phyloP scores from a whole-genome alignment of 2,113 vertebrate species.

The Tragelaphus scriptus region DNA sequence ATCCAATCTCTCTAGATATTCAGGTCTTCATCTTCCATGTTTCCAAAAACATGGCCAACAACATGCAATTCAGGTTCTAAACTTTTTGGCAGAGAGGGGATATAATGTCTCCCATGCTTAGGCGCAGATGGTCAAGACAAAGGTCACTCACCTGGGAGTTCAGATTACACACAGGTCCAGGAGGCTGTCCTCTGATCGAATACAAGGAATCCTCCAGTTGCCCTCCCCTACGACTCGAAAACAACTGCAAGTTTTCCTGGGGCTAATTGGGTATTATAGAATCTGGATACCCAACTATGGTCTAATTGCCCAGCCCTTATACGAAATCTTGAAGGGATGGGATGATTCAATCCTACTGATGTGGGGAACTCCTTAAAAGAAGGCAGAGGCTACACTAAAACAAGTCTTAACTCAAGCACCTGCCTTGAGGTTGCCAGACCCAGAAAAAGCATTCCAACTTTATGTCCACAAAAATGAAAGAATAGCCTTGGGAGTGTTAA shows the following conservation, averaged over 20 bases:
- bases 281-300: not conserved
- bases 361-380: not conserved
- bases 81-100: not conserved
- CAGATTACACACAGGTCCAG: not conserved
- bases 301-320: not conserved
- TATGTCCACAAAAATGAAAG: not conserved
- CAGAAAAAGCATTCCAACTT: not conserved
- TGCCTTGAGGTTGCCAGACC: not conserved
- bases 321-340: not conserved
- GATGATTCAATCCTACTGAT: not conserved
- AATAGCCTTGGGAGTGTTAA: not conserved
- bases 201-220: not conserved
- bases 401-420: not conserved
- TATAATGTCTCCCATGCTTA: not conserved
- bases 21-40: not conserved
- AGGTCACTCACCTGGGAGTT: not conserved
- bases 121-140: not conserved
- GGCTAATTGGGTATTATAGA: not conserved
- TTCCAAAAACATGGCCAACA: not conserved
- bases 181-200: not conserved
- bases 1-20: not conserved
- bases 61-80: not conserved
- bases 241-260: not conserved
- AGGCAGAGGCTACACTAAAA: not conserved
- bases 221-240: fast-evolving